These are phyloP conservation scores for Chaetoderma sp. DNA, from an alignment of 2,888 invertebrate species.

Conservation along the genomic window DNA sequence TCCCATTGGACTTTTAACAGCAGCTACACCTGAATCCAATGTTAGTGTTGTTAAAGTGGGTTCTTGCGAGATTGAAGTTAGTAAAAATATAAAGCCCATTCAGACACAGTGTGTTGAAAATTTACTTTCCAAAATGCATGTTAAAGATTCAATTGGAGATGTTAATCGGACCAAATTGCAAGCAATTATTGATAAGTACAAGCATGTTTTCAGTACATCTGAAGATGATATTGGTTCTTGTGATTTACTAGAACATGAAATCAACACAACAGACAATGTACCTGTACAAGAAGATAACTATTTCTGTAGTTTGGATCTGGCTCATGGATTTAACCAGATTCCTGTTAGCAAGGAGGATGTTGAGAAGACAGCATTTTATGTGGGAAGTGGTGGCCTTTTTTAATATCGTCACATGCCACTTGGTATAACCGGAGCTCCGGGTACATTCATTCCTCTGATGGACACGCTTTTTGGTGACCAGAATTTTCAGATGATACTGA, in stretches of 20 bases:
- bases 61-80: neutral
- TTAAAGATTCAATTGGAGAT: neutral
- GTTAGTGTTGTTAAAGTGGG: neutral
- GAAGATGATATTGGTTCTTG: constrained; percentile 10
- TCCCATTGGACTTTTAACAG: neutral
- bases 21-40: too few relatives aligned
- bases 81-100: too few relatives aligned
- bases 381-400: neutral
- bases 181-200: neutral
- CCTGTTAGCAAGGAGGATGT: constrained; percentile 21
- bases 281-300: constrained; percentile 27
- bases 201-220: neutral
- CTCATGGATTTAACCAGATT: constrained; percentile 40
- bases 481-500: constrained; percentile 5
- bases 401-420: constrained; percentile 6
- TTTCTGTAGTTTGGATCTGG: constrained; percentile 40
- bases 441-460: constrained; percentile 11
- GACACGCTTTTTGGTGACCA: constrained; percentile 7
- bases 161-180: neutral
- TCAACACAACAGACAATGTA: constrained; percentile 4
- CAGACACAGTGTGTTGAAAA: neutral
- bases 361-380: constrained; percentile 5
- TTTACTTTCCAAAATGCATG: neutral
- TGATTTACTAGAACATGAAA: constrained; percentile 5
- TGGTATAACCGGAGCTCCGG: constrained; percentile 6